Evolutionary conservation across 2,113 vertebrate species (phyloP).

Genomic region (Catharus bicknelli): DNA sequence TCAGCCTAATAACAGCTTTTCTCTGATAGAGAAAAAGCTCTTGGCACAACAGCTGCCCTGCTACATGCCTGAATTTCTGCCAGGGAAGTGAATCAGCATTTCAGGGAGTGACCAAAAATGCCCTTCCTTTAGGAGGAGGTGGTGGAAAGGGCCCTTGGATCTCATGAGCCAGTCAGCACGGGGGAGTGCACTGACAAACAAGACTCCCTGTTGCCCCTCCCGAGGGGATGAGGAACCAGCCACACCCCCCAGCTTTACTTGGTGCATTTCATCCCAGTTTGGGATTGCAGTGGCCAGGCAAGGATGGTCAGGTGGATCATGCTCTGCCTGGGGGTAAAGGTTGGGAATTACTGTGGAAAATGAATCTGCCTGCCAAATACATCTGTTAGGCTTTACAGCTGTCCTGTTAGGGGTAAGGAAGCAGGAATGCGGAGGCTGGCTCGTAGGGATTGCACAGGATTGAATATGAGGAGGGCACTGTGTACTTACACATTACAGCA

Average conservation of each 20-base stretch:
- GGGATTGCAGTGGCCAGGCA: not conserved
- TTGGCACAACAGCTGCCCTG: not conserved
- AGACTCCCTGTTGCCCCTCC: not conserved
- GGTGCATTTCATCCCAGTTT: not conserved
- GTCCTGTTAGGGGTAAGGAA: not conserved
- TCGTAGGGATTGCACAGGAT: not conserved
- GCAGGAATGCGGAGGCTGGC: not conserved
- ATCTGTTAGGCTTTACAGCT: not conserved
- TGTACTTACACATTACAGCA: not conserved
- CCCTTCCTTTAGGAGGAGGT: constrained; percentile 18
- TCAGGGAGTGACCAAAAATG: constrained; percentile 38
- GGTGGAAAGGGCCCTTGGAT: not conserved
- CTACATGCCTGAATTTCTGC: not conserved
- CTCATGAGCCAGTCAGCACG: rapidly evolving
- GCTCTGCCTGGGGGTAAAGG: not conserved
- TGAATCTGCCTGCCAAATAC: not conserved
- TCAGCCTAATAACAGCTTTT: not conserved
- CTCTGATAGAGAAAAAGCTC: not conserved
- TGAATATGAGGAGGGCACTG: not conserved
- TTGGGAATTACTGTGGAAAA: not conserved
- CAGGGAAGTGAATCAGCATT: constrained; percentile 30
- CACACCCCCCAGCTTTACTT: not conserved
- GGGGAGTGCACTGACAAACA: not conserved
- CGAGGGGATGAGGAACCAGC: not conserved
- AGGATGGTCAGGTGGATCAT: not conserved